Evolutionary conservation across 2,888 invertebrate species (phyloP).

Genomic region (Cheilosia scutellata): DNA sequence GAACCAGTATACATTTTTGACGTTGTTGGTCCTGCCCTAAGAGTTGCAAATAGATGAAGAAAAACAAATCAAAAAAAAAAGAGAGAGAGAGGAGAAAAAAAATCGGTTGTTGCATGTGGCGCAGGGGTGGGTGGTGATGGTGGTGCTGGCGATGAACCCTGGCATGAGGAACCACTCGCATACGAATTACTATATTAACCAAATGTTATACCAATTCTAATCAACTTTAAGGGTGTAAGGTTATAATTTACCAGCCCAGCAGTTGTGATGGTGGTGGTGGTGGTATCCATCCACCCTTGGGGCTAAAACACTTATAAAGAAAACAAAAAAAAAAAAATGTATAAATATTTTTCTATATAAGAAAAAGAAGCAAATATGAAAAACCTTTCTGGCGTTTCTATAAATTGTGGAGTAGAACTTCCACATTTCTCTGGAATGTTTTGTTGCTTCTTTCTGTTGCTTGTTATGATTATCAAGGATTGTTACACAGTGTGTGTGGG

Average conservation of each 20-base stretch:
- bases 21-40: conserved; percentile 33
- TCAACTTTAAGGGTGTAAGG: conserved; percentile 78
- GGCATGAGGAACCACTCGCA: conserved; percentile 78
- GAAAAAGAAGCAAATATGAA: conserved; percentile 35
- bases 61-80: conserved; percentile 41
- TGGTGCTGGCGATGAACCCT: conserved; percentile 38
- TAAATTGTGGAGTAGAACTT: conserved; percentile 40
- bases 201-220: conserved; percentile 81
- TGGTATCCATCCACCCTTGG: conserved; percentile 23
- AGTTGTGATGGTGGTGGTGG: neutral
- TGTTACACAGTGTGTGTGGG: conserved; percentile 18
- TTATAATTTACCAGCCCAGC: conserved; percentile 48
- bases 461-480: conserved; percentile 42
- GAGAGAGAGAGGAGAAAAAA: conserved; percentile 20
- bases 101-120: conserved; percentile 60
- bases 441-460: conserved; percentile 34
- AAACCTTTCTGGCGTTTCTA: conserved; percentile 32
- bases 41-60: conserved; percentile 41
- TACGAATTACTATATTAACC: conserved; percentile 82
- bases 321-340: neutral
- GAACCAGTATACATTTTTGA: conserved; percentile 36
- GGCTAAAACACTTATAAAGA: conserved; percentile 45
- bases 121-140: conserved; percentile 20
- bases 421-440: neutral
- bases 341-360: neutral